These are phyloP conservation scores for Smithornis capensis DNA, from an alignment of 2,113 vertebrate species.

Conservation along the genomic window DNA sequence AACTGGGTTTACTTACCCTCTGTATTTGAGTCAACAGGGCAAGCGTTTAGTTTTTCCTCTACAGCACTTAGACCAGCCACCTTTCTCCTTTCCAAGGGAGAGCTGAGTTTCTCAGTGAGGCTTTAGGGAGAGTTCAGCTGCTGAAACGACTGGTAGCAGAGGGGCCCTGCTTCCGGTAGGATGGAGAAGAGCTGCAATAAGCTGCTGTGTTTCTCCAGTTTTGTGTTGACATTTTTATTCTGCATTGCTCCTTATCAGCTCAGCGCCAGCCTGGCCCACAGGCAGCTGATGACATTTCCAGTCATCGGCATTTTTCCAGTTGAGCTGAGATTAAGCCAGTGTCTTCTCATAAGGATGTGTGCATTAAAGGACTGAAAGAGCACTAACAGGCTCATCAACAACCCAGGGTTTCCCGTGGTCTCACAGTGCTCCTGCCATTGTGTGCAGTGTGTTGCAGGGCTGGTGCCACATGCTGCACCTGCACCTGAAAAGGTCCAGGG, in stretches of 20 bases:
- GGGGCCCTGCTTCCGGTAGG: neutral
- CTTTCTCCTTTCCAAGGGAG: neutral
- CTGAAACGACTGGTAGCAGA: neutral
- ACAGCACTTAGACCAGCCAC: neutral
- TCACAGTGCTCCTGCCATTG: rapidly evolving
- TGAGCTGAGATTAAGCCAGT: neutral
- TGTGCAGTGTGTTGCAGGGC: neutral
- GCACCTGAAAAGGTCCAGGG: neutral
- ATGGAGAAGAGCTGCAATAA: neutral
- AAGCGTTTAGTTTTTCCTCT: neutral
- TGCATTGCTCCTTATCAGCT: constrained; percentile 10
- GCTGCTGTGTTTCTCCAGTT: neutral
- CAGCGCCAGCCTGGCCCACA: constrained; percentile 31
- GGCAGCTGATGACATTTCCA: constrained; percentile 35
- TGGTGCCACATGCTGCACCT: rapidly evolving
- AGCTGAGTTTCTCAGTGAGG: neutral
- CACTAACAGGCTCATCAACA: neutral
- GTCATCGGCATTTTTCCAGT: neutral
- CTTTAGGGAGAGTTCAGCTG: neutral
- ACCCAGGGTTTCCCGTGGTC: neutral
- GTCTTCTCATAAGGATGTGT: neutral
- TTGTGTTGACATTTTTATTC: constrained; percentile 50
- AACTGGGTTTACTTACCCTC: neutral
- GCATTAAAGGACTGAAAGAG: neutral
- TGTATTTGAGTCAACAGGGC: neutral